Percentiles rank a stretch among this genome's conserved stretches.
Conservation (phyloP, 2,113 vertebrate species). For the Microcebus griseorufus region DNA sequence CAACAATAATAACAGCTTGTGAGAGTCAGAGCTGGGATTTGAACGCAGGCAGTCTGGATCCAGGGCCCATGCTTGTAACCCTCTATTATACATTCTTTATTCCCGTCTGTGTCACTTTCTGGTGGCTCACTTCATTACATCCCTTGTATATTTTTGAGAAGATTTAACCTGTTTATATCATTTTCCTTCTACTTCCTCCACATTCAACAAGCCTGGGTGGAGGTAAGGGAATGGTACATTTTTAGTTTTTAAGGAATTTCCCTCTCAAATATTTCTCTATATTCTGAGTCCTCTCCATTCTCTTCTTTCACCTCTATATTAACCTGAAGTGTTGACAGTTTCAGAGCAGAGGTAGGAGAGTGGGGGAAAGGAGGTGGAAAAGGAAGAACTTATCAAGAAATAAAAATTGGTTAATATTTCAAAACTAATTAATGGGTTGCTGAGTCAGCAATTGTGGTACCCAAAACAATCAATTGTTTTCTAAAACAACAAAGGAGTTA, state of each 20-base stretch:
- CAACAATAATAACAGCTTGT: neutral
- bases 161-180: neutral
- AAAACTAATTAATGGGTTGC: neutral
- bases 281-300: neutral
- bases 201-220: neutral
- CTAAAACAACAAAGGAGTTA: conserved; percentile 78
- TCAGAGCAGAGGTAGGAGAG: neutral
- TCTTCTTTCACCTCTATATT: neutral
- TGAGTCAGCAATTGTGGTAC: neutral
- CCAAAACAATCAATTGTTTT: conserved; percentile 75
- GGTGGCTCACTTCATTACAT: neutral
- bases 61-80: too few species aligned
- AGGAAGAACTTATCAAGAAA: neutral
- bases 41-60: neutral
- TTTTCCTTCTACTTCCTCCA: neutral
- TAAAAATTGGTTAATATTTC: neutral
- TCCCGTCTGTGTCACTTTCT: neutral
- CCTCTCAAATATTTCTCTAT: neutral
- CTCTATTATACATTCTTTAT: neutral
- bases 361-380: neutral
- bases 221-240: neutral
- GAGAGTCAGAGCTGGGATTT: neutral
- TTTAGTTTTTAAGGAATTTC: neutral
- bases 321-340: neutral
- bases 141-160: neutral